These are phyloP conservation scores for Lophochroa leadbeateri DNA, from an alignment of 2,113 vertebrate genomes.

Conservation along the genomic window DNA sequence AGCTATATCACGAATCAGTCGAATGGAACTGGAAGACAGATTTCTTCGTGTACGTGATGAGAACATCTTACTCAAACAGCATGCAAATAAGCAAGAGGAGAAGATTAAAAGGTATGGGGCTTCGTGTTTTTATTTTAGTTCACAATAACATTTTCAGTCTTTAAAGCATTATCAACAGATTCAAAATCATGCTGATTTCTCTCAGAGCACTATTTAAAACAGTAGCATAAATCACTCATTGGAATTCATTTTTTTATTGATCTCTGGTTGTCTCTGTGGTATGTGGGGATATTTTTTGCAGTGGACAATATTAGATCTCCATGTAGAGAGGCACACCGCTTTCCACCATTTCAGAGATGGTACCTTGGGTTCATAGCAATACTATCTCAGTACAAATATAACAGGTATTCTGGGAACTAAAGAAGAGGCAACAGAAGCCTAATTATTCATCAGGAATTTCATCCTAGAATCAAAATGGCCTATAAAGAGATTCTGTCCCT, in stretches of 20 bases:
- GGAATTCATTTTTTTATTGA: neutral
- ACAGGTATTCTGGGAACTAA: neutral
- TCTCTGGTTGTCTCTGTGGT: neutral
- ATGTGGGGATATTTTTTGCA: neutral
- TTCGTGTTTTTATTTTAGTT: slow-evolving; percentile 35
- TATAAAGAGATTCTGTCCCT: neutral
- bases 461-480: neutral
- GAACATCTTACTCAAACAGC: slow-evolving; percentile 86
- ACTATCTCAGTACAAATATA: neutral
- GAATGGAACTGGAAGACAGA: slow-evolving; percentile 87
- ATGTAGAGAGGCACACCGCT: fast-evolving
- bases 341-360: neutral
- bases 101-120: slow-evolving; percentile 87
- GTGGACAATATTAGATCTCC: neutral
- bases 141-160: slow-evolving; percentile 12
- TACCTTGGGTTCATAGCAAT: neutral
- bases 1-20: slow-evolving; percentile 75
- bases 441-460: neutral
- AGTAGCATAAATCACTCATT: neutral
- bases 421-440: neutral
- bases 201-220: neutral
- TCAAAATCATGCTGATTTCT: neutral
- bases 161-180: neutral
- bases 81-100: slow-evolving; percentile 86
- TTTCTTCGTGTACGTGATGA: slow-evolving; percentile 84